Evolutionary conservation across 2,888 invertebrate genomes (phyloP), one percentile per base, ranked within the genome.

Genomic region (Drosophila fulvimacula): DNA sequence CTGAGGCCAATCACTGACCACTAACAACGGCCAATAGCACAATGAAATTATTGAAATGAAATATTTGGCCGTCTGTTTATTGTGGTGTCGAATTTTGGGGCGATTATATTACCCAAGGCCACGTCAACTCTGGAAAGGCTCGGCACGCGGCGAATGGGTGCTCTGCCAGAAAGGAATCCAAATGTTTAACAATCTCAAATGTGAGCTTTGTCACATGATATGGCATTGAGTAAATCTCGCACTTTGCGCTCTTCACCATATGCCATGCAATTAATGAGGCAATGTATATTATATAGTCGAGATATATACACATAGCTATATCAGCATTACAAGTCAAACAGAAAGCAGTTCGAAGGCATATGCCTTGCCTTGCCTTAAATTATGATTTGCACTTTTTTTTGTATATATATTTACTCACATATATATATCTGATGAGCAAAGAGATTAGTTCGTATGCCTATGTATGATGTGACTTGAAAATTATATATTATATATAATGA

Each of bases 11-110:
- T 71, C 63, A 48, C 27, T 55, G 34, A 24, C 52, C 39, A 24
- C 52, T 36, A 52, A 55, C 66, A 68, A 51, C 74, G 60, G 19
- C 17, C 73, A 7, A 30, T 10, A 64, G 13, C 75, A 48, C 57
- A 76, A 76, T 66, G 75, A 77, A 82, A 72, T 88, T 76, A 84
- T 87, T 79, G 73, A 82, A 84, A 84, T 82, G 51, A 85, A 79
- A 84, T 76, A 32, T 55, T 55, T 19, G 27, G 48, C 66, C 42
- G 52, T 53, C 65, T 77, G 76, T 78, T 80, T 80, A 55, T 53
- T 48, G 52, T 73, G 85, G 79, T 79, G 76, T 84, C 79, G 69
- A 79, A 67, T 88, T 88, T 67, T 42, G 30, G 52, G 60, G 55
- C 59, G 80, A 85, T 88, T 85, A 69, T 72, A 59, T 82, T 88